Base-by-base conservation (phyloP, 1,140 invertebrate species). In the Bombus balteatus region DNA sequence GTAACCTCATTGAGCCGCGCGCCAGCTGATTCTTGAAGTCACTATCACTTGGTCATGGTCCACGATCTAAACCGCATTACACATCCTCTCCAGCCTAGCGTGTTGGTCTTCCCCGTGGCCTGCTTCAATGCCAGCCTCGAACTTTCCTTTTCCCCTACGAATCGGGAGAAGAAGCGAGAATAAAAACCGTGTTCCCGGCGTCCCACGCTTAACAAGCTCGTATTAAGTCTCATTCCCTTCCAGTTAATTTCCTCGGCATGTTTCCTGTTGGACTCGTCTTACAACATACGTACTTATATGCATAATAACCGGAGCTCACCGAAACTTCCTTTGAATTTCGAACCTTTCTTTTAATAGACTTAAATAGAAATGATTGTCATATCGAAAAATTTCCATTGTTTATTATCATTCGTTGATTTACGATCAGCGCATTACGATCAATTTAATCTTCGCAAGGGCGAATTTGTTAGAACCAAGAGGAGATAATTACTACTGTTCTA, bases 21-120 rank as follows among this genome's bases (percentile, higher is more conserved):
- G 73, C 83, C 57, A 78, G 59, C 76, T 82, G 75, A 86, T 66
- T 75, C 59, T 59, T 62, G 80, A 81, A 89, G 74, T 89, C 80
- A 89, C 86, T 88, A 86, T 86, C 80, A 87, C 82, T 83, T 87
- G 85, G 85, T 87, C 85, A 87, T 73, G 85, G 85, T 83, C 74
- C 82, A 81, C 68, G 57, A 87, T 83, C 71, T 81, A 81, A 85
- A 70, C 79, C 32, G n/a, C n/a, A 25, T n/a, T 57, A 59, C 53
- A 47, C 65, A 78, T 83, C 77, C 83, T 77, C 74, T 70, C 41
- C 37, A 77, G 62, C 28, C 34, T 65, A 22, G 6, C 37, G 18
- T 5, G 34, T 28, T 39, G 37, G n/a, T 53, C 39, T 73, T 73
- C 76, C 75, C 32, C 37, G 12, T 76, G 66, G 39, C n/a, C 65